phyloP scores from a whole-genome alignment of 1,140 invertebrate genomes.

The Pachyrhynchus sulphureomaculatus region DNA sequence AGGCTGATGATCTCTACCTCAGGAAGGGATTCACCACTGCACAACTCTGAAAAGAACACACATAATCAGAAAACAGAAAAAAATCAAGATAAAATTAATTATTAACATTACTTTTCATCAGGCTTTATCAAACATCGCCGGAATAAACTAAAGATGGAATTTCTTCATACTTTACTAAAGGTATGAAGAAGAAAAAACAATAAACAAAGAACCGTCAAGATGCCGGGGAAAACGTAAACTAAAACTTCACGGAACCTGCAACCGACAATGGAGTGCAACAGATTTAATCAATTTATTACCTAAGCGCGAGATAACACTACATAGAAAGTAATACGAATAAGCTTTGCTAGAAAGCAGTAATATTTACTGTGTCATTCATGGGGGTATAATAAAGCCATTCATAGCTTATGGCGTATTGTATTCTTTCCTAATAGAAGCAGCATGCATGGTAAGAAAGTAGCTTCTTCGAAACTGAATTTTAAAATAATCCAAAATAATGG shows the following conservation, averaged over 20 bases:
- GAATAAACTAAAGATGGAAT: not conserved
- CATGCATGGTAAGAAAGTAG: too few species aligned
- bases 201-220: not conserved
- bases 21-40: slow-evolving; percentile 81
- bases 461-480: too few species aligned
- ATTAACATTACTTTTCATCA: too few species aligned
- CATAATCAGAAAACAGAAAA: too few species aligned
- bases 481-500: too few species aligned
- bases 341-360: slow-evolving; percentile 7
- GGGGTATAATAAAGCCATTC: slow-evolving; percentile 1
- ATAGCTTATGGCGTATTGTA: not conserved
- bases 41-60: slow-evolving; percentile 70
- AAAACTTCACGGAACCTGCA: slow-evolving; percentile 1
- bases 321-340: slow-evolving; percentile 19
- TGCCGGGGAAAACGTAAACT: slow-evolving; percentile 1
- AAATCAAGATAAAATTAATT: too few species aligned
- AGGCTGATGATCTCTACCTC: slow-evolving; percentile 95
- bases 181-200: not conserved
- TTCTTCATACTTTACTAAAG: too few species aligned
- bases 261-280: slow-evolving; percentile 2
- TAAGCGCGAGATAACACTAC: slow-evolving; percentile 10
- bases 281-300: slow-evolving; percentile 20
- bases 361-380: slow-evolving; percentile 6
- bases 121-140: too few species aligned
- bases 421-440: not conserved